Evolutionary conservation across 1,140 invertebrate species (phyloP), one percentile per base, ranked within the genome.

Genomic region (Hyles euphorbiae): DNA sequence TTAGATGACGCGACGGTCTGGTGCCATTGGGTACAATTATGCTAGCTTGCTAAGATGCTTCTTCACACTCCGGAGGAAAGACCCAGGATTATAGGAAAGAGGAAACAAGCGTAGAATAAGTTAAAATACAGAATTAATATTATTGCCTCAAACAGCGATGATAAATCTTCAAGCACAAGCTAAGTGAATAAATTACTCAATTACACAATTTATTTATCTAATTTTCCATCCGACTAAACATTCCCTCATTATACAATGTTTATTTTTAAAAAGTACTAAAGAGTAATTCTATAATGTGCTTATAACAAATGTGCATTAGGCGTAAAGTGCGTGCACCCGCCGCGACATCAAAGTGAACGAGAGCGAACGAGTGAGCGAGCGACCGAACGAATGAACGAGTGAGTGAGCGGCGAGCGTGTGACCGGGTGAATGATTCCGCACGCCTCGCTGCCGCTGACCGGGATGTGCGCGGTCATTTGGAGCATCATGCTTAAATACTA

Each of bases 281-380:
- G 63, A 61, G 58, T 72, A 69, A 70, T 74, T 69, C 58, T 46
- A 68, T 70, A 66, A 70, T 56, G 36, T 40, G 65, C 62, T 65
- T 65, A 68, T 65, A 70, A 66, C 65, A 72, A 40, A 65, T 68
- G 77, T 74, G 68, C 73, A 77, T 43, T 60, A 51, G 65, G 65
- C 70, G 70, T 62, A 53, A 69, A 67, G 64, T 69, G 70, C 70
- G 70, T 72, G 63, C 68, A 65, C 36, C 45, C 54, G 54, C 11
- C 55, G 61, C 34, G 61, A 80, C 74, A 80, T 84, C 79, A 84
- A 84, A 84, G 78, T 75, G 73, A 80, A 69, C 60, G 73, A 74
- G 55, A 70, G 77, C 67, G 75, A 78, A 72, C 68, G 66, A 63
- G 56, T 70, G 77, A 77, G 66, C 66, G 74, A 74, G 55, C 70